Base-by-base conservation (phyloP, 2,888 invertebrate species). In the Ariolimax columbianus region DNA sequence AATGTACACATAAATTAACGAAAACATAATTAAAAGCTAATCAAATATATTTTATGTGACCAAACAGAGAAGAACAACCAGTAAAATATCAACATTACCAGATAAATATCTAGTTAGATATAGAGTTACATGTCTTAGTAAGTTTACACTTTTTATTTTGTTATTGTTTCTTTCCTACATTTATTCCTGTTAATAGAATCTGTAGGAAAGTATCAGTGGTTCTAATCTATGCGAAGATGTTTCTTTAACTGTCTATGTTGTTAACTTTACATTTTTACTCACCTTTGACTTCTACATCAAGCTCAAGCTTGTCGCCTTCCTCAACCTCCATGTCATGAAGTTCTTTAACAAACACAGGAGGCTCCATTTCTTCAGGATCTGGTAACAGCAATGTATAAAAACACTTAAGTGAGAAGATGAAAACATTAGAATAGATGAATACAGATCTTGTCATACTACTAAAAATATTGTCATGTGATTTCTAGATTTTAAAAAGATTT, bases 241-340 rank as follows among this genome's bases (percentile, higher is more conserved):
- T n/a, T 63, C 17, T 23, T 63, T 63, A 2, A 63, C 9, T 55
- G n/a, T n/a, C 1, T n/a, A 23, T 26, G 26, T 63, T 63, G 30
- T 30, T n/a, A 26, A 43, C n/a, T 30, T 75, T 47, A 1, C 17
- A 47, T 11, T 30, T 14, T 47, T 30, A 14, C 23, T 75, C 26
- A 75, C 73, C 73, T 75, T 75, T 75, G 73, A 75, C 73, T 89
- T 92, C 90, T 17, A 92, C 92, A 66, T 89, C 97, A 88, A 99
- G 96, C 81, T 97, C 96, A 2, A 97, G 96, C 0, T 96, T 96
- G 92, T 98, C 97, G 0, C 97, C 97, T 92, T 97, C 97, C 91
- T 97, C 96, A 89, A 97, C 97, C 90, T 97, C 95, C 81, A 97
- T 94, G 93, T 98, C 97, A 78, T 96, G 96, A 81, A 98, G 94